Base-by-base conservation (phyloP, 37 sponge, comb jelly and placozoan species). In the Eunapius fragilis region DNA sequence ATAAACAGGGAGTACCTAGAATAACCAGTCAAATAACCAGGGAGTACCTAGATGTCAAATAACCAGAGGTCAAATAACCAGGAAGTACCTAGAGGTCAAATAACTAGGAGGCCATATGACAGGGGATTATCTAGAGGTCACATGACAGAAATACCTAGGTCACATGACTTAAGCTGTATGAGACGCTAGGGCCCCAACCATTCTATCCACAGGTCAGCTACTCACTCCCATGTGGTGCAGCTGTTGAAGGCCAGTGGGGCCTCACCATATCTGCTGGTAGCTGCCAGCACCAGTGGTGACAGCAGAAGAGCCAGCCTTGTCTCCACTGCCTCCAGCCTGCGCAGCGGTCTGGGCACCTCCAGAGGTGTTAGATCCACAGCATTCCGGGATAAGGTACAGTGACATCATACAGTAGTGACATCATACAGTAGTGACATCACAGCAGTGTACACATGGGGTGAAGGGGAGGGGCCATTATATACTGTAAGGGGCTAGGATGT, bases 161-260 rank as follows among this genome's bases (percentile, higher is more conserved):
- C n/a, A n/a, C n/a, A n/a, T n/a, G n/a, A n/a, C n/a, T n/a, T n/a
- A n/a, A n/a, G n/a, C n/a, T n/a, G n/a, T n/a, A n/a, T n/a, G n/a
- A n/a, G n/a, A n/a, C n/a, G n/a, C 28, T 37, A 12, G 17, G 27
- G 12, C 5, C 27, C 2, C 45, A 28, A 25, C 25, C 28, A 32
- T 9, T 72, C 5, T 27, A 9, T 79, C 37, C 23, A 0, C 77
- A 94, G 95, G 67, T 81, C 35, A 77, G 74, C 88, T 24, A 89
- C 96, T n/a, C 92, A 92, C 50, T 91, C 93, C 19, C 71, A 89
- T 5, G 92, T 92, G 31, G 88, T 95, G 10, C 83, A 70, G 22
- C 90, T 95, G 19, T 77, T 95, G 50, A 92, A 83, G 48, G 88
- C 86, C 9, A 95, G 96, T 87, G 96, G 96, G 3, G 37, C 82